Conservation (phyloP, 2,888 invertebrate genomes). For the Drosophila stalkeri region DNA sequence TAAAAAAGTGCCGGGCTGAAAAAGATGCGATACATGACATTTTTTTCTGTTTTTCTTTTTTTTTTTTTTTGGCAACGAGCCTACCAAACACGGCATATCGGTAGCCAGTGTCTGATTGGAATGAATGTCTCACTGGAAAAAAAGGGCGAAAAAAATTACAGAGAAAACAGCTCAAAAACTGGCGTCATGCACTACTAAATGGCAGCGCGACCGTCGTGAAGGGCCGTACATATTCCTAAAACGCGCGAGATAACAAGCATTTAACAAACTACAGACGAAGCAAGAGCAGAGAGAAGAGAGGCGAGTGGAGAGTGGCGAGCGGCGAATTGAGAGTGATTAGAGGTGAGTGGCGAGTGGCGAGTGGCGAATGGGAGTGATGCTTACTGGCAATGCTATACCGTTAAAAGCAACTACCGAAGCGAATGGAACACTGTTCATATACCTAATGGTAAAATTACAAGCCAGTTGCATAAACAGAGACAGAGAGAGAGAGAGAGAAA, state of each 20-base stretch:
- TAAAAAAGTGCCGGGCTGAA: constrained; percentile 11
- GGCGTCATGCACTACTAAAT: constrained; percentile 43
- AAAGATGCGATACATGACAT: constrained; percentile 50
- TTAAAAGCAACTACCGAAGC: constrained; percentile 17
- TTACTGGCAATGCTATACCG: background rate
- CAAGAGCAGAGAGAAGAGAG: background rate
- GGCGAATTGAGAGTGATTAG: background rate
- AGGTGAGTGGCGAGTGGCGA: background rate
- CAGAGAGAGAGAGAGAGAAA: background rate
- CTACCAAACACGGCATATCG: constrained; percentile 47
- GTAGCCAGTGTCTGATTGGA: constrained; percentile 46
- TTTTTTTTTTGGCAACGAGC: constrained; percentile 43
- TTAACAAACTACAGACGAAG: constrained; percentile 20
- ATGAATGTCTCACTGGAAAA: constrained; percentile 36
- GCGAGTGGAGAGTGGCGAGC: background rate
- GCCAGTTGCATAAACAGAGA: constrained; percentile 4
- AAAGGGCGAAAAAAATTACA: background rate
- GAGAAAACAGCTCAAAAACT: constrained; percentile 19
- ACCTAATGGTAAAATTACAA: constrained; percentile 14
- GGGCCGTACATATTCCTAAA: constrained; percentile 21
- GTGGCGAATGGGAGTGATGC: background rate
- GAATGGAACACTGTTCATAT: background rate
- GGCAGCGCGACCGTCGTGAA: constrained; percentile 28
- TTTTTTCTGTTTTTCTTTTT: constrained; percentile 33
- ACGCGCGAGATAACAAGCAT: constrained; percentile 40